Percentiles rank a stretch among this genome's conserved stretches.
Conservation (phyloP, 2,113 vertebrate species). For the Chamaea fasciata region DNA sequence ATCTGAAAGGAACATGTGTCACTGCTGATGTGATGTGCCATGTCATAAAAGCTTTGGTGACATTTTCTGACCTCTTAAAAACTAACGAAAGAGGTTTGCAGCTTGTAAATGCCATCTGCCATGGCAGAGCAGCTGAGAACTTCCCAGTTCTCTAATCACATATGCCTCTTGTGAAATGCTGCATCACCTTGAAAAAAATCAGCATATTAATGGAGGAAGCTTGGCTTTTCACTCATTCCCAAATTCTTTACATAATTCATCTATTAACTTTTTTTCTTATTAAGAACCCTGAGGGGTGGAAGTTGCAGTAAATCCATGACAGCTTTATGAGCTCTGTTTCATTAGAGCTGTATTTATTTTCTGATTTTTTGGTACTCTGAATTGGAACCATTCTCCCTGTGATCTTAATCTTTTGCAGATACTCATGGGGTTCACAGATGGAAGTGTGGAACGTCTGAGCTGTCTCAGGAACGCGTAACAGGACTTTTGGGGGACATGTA, state of each 20-base stretch:
- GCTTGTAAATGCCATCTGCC: conserved; percentile 9
- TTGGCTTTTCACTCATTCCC: conserved; percentile 23
- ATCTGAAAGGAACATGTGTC: neutral
- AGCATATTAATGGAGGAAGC: conserved; percentile 29
- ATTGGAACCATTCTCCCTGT: neutral
- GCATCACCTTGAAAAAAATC: neutral
- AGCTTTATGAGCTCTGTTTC: conserved; percentile 26
- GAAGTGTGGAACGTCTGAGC: neutral
- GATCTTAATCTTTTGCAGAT: neutral
- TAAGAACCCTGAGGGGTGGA: neutral
- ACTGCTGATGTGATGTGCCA: conserved; percentile 8
- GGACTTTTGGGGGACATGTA: neutral
- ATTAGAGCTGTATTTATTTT: conserved; percentile 3
- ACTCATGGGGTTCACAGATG: neutral
- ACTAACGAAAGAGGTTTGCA: neutral
- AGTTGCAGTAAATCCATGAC: conserved; percentile 8
- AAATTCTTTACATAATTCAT: conserved; percentile 36
- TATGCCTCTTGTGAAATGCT: conserved; percentile 24
- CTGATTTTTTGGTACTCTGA: conserved; percentile 33
- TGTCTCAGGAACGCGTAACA: neutral
- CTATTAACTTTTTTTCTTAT: conserved; percentile 8
- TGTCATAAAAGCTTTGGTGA: conserved; percentile 36
- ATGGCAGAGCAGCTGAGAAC: neutral
- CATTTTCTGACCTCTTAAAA: conserved; percentile 36
- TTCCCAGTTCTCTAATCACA: neutral